Evolutionary conservation across 2,888 invertebrate species (phyloP).

Genomic region (Philopedon plagiatum): DNA sequence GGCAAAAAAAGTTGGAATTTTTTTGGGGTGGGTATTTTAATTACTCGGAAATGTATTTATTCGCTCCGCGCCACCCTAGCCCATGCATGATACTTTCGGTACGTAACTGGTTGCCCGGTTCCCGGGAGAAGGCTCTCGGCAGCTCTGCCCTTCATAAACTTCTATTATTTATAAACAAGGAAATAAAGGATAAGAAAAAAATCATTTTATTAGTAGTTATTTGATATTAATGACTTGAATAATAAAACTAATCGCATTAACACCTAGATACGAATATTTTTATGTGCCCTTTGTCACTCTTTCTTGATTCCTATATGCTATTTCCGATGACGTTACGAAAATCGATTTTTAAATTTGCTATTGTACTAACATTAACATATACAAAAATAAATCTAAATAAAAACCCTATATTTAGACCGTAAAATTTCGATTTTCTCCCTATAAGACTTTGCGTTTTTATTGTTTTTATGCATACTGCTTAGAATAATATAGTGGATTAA

Average conservation of each 20-base stretch:
- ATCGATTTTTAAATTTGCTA: conserved; percentile 27
- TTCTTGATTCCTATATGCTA: conserved; percentile 11
- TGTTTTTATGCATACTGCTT: not conserved
- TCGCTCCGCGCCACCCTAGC: no score
- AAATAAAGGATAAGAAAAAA: no score
- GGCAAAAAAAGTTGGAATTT: no score
- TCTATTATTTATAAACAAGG: no score
- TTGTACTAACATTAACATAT: conserved; percentile 35
- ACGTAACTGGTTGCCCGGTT: no score
- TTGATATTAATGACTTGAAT: not conserved
- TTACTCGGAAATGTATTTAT: no score
- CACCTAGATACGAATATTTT: not conserved
- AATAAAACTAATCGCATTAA: not conserved
- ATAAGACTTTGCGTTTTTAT: not conserved
- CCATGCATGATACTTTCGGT: no score
- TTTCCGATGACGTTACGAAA: conserved; percentile 17
- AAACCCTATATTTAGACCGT: conserved; percentile 34
- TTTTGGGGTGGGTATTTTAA: no score
- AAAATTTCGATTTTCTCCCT: conserved; percentile 8
- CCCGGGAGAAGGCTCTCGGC: no score
- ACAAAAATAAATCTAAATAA: conserved; percentile 34
- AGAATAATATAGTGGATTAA: no score
- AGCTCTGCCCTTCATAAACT: no score
- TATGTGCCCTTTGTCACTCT: not conserved
- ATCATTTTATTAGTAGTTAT: no score